Evolutionary conservation across 2,113 vertebrate genomes (phyloP).

Genomic region (Gopherus flavomarginatus): DNA sequence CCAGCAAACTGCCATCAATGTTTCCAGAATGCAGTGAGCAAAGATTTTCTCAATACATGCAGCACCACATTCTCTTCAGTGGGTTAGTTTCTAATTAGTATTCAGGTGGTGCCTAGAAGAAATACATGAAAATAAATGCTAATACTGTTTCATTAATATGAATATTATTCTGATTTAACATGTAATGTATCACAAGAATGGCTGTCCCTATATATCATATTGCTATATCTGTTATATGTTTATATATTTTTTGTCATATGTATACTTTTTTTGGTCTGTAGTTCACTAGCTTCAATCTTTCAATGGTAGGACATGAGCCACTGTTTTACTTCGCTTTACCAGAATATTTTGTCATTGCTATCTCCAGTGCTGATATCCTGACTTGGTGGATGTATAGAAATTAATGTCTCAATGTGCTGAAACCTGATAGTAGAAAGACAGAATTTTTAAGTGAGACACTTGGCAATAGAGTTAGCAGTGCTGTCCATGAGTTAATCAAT

Average conservation of each 20-base stretch:
- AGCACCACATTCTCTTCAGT: constrained; percentile 19
- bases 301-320: constrained; percentile 6
- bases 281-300: constrained; percentile 14
- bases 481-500: constrained; percentile 51
- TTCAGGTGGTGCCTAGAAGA: constrained; percentile 38
- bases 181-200: background rate
- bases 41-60: constrained; percentile 61
- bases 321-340: background rate
- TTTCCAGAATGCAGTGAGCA: constrained; percentile 33
- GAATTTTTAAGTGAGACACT: constrained; percentile 55
- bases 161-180: constrained; percentile 15
- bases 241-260: background rate
- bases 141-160: constrained; percentile 12
- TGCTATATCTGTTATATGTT: background rate
- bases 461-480: constrained; percentile 40
- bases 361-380: background rate
- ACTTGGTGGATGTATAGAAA: constrained; percentile 12
- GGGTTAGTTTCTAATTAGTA: constrained; percentile 40
- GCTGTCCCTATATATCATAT: background rate
- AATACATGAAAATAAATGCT: constrained; percentile 40
- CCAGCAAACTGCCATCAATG: constrained; percentile 35
- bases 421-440: constrained; percentile 34
- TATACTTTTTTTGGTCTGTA: background rate
- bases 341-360: background rate
- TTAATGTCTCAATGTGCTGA: constrained; percentile 18